Evolutionary conservation across 2,888 invertebrate genomes (phyloP).

Genomic region (Phyto melanocephala): DNA sequence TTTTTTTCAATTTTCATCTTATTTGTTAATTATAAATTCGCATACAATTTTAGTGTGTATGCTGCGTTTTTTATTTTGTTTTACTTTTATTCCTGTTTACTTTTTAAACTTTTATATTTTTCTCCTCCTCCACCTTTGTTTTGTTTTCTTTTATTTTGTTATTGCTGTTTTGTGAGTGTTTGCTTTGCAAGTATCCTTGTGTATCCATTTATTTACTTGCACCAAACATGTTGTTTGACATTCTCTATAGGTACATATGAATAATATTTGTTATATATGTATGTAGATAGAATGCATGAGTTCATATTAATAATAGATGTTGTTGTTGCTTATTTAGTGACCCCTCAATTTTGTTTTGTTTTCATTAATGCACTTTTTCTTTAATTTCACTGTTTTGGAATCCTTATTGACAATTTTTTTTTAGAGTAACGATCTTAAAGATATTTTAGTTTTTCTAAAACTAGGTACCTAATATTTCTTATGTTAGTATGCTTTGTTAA

Average conservation of each 20-base stretch:
- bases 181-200: slow-evolving; percentile 48
- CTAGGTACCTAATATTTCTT: too few relatives aligned
- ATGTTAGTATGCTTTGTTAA: too few relatives aligned
- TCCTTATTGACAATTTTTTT: too few relatives aligned
- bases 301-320: slow-evolving; percentile 2
- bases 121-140: slow-evolving; percentile 46
- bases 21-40: slow-evolving; percentile 13
- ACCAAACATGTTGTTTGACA: too few relatives aligned
- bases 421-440: not conserved
- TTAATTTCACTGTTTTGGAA: slow-evolving; percentile 1
- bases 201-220: slow-evolving; percentile 53
- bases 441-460: too few relatives aligned
- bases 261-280: slow-evolving; percentile 9
- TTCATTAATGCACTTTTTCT: slow-evolving; percentile 29
- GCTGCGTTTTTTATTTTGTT: slow-evolving; percentile 40
- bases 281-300: not conserved
- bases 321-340: slow-evolving; percentile 19
- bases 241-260: slow-evolving; percentile 33
- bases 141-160: slow-evolving; percentile 45
- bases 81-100: slow-evolving; percentile 40
- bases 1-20: not conserved
- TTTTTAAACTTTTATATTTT: slow-evolving; percentile 17
- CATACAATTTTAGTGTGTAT: slow-evolving; percentile 50
- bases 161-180: slow-evolving; percentile 17
- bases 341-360: slow-evolving; percentile 14